Evolutionary conservation across 2,888 invertebrate species (phyloP), one percentile per base, ranked within the genome.

Genomic region (Melanophora roralis): DNA sequence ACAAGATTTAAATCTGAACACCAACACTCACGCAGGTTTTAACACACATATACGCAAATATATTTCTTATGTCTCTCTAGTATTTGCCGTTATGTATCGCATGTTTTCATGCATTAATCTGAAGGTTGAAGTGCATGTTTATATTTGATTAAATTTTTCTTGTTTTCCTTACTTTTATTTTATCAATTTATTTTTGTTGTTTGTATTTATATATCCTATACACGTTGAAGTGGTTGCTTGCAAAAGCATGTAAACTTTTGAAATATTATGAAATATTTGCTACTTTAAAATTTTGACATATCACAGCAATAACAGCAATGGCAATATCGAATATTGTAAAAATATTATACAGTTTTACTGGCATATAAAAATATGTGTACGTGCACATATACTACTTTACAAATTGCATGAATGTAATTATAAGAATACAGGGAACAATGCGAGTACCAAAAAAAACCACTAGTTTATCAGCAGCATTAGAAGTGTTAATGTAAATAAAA

Each of bases 241-340:
- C 40, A 57, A 75, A 72, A 80, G 72, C 72, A 80, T 72, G 72
- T 68, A 55, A 76, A 72, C 72, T 80, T 72, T 55, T 80, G 76
- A 51, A 71, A 80, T 76, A 49, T 60, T 49, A 62, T 76, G 51
- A 76, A 80, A 67, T 75, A 80, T 75, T 80, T 80, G 65, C 67
- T 72, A 34, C 55, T 80, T 62, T 75, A 75, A 80, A 74, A 80
- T 80, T 67, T 80, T 80, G 76, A 72, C 76, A 80, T 76, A 80
- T 80, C 76, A 67, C 55, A 49, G 68, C 59, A 68, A 43, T 36
- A 60, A 14, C 36, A 53, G 38, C 43, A 67, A n/a, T 14, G 32
- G 14, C 45, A 68, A 36, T 47, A 55, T 72, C 51, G n/a, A 62
- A 65, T 38, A 57, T 27, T 65, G 55, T 57, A 47, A 49, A 47